These are phyloP conservation scores for Scolopax bukidnonensis DNA, from an alignment of 2,797 vertebrate species.

Conservation along the genomic window DNA sequence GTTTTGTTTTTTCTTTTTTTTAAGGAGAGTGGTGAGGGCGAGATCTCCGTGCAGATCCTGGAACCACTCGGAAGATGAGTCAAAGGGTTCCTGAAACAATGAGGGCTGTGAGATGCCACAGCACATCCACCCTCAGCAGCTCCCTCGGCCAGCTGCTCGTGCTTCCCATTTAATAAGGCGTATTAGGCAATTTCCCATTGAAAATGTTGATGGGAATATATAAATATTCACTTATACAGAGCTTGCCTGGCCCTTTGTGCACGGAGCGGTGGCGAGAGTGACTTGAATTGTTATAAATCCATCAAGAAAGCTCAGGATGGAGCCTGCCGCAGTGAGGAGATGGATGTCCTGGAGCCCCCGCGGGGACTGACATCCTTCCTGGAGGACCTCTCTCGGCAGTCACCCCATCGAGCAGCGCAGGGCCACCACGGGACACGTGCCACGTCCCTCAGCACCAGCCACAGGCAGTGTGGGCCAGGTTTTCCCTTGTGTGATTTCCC, in stretches of 20 bases:
- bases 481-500: constrained; percentile 51
- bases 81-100: constrained; percentile 19
- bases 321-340: fast-evolving
- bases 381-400: fast-evolving
- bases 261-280: background rate
- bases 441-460: background rate
- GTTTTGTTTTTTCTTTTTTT: background rate
- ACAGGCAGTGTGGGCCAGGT: background rate
- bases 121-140: background rate
- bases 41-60: background rate
- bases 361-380: background rate
- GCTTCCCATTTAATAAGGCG: background rate
- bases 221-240: constrained; percentile 6
- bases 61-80: background rate
- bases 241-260: background rate
- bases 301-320: background rate
- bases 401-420: fast-evolving
- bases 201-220: constrained; percentile 10
- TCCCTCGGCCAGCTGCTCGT: background rate
- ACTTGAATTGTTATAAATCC: background rate
- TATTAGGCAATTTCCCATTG: constrained; percentile 44
- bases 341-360: background rate
- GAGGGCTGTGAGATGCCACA: background rate
- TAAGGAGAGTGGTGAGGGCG: background rate
- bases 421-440: background rate